Percentiles rank a stretch among this genome's conserved stretches.
These are phyloP conservation scores for Clarias gariepinus DNA, from an alignment of 2,113 vertebrate species.

Conservation along the genomic window DNA sequence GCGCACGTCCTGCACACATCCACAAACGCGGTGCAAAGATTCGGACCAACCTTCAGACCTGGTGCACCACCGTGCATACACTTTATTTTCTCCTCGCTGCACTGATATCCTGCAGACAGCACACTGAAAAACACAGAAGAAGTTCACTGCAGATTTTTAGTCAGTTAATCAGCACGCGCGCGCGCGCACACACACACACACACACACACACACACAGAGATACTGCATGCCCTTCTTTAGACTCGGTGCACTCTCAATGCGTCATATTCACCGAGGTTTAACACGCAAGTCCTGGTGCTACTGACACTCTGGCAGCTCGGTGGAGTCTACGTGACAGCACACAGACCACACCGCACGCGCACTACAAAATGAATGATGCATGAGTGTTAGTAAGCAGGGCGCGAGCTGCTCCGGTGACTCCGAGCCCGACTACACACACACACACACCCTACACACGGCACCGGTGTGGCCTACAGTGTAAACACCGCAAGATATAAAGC, in stretches of 20 bases:
- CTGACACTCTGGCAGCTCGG: too few species aligned
- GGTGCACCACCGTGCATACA: not conserved
- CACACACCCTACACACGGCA: not conserved
- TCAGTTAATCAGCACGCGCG: not conserved
- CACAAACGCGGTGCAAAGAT: not conserved
- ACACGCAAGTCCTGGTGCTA: too few species aligned
- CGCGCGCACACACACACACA: not conserved
- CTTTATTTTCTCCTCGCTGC: not conserved
- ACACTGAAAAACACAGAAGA: constrained; percentile 11
- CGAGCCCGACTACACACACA: not conserved
- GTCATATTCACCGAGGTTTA: too few species aligned
- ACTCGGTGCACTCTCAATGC: not conserved
- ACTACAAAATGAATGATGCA: constrained; percentile 7
- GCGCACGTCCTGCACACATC: not conserved
- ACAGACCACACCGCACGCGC: constrained; percentile 5
- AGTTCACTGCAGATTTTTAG: constrained; percentile 20
- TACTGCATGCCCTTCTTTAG: not conserved
- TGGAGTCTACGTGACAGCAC: not conserved
- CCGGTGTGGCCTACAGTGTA: not conserved
- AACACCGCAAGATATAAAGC: not conserved
- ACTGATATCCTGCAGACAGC: not conserved
- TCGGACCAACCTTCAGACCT: not conserved
- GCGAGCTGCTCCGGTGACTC: not conserved
- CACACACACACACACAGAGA: not conserved
- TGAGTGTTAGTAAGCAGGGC: not conserved